phyloP scores from a whole-genome alignment of 2,888 invertebrate species.

The Dasysyrphus tricinctus region DNA sequence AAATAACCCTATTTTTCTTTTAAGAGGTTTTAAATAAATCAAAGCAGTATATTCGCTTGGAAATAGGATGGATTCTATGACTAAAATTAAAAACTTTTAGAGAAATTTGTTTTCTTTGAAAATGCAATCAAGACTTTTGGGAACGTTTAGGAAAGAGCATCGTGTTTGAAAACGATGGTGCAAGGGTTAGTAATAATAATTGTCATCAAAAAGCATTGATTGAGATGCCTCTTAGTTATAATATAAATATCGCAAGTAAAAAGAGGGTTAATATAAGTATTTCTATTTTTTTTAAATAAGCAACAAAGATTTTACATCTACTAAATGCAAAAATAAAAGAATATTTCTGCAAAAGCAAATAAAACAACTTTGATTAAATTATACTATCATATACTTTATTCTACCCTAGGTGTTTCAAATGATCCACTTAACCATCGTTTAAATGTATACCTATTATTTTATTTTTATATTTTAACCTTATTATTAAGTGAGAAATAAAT shows the following conservation, averaged over 20 bases:
- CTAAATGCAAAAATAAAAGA: conserved; percentile 14
- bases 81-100: too few relatives aligned
- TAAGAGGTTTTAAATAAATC: too few relatives aligned
- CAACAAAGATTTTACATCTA: conserved; percentile 22
- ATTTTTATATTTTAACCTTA: conserved; percentile 36
- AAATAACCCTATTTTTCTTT: too few relatives aligned
- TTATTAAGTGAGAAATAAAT: conserved; percentile 52
- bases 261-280: too few relatives aligned
- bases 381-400: conserved; percentile 41
- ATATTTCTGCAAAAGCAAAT: conserved; percentile 38
- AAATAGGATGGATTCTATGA: too few relatives aligned
- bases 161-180: conserved; percentile 41
- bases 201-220: conserved; percentile 7
- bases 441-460: conserved; percentile 48
- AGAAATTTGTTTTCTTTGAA: not conserved
- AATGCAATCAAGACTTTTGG: conserved; percentile 27
- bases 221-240: not conserved
- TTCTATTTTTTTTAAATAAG: not conserved
- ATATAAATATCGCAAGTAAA: too few relatives aligned
- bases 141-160: conserved; percentile 42
- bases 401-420: conserved; percentile 51
- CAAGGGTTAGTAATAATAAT: conserved; percentile 17
- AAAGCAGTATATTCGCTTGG: too few relatives aligned
- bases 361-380: conserved; percentile 27
- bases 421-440: conserved; percentile 63